Base-by-base conservation (phyloP, 2,113 vertebrate genomes). In the Taurulus bubalis region DNA sequence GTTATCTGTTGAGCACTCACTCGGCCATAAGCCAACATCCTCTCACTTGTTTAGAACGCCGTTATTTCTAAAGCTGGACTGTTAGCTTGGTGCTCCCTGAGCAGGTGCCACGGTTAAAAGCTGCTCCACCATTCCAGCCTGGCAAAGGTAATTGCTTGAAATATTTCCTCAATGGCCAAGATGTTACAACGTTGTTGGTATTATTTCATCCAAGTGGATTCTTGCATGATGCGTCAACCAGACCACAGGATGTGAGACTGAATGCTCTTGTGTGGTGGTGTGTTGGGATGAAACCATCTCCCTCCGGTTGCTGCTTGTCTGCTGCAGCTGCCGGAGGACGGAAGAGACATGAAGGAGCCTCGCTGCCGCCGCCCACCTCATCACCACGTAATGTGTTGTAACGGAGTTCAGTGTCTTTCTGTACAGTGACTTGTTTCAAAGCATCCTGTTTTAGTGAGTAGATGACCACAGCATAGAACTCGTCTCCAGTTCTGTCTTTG, bases 401-500 rank as follows among this genome's bases (percentile, higher is more conserved):
- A 75, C 77, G 71, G 78, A 85, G 53, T 81, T 76, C 63, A 42
- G 34, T 87, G 89, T 92, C 70, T 89, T 62, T 79, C 82, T 88
- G 90, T 89, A 78, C 75, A 49, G 89, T 91, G 90, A 75, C 79
- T 76, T 51, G 26, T 87, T 86, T 87, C 80, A 70, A 73, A 89
- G 79, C 89, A 75, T 85, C 79, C 65, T 81, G 34, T 74, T 91
- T 93, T 90, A 89, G 90, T 90, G 80, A 90, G 79, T 94, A 92
- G 90, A 83, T 62, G 77, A 88, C 85, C 85, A 86, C 82, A 79
- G 81, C 77, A 87, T 89, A 91, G 90, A 92, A 92, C 90, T 91
- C 75, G 11, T 79, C 81, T 84, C 85, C 64, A 45, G 84, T 89
- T 92, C 83, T 88, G 92, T 94, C 93, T 93, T 93, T 93, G 92